Evolutionary conservation across 2,888 invertebrate genomes (phyloP), one percentile per base, ranked within the genome.

Genomic region (Brachypalpus laphriformis): DNA sequence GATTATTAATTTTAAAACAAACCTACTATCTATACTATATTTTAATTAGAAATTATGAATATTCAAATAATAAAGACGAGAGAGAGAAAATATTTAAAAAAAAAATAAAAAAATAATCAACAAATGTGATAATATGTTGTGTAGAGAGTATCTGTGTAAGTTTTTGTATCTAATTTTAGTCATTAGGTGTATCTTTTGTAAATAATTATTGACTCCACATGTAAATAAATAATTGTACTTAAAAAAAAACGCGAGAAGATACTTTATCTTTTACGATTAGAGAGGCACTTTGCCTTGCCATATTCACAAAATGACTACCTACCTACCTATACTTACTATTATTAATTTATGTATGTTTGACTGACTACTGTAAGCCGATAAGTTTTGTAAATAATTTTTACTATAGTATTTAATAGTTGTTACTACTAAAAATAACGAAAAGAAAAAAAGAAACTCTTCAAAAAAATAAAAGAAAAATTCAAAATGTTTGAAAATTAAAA

Each of bases 41-140:
- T 66, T n/a, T 71, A 70, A 71, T 57, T 37, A 49, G 47, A 8
- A 65, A 66, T 77, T 31, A 82, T 77, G 47, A 83, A 83, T 83
- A 74, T 83, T 78, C 72, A 82, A 54, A 61, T 14, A 57, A 42
- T 11, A 40, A 31, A 56, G 16, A 42, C 49, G 45, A 14, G 63
- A n/a, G n/a, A 68, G 11, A 47, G 22, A 49, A 68, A 57, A 70
- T 59, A 16, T 31, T 54, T 18, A 31, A 61, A 54, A 16, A 4
- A 9, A 34, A 34, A 34, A 28, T 6, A 28, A 28, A 28, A 28
- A 28, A 1, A 28, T 1, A 56, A 25, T 49, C 81, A 85, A 85
- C 75, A 85, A 85, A 85, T 85, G 85, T 85, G 85, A 85, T 85
- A 85, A 66, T 71, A 78, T 65, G 85, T 85, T 85, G 81, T 81